phyloP scores from a whole-genome alignment of 2,113 vertebrate species.

The Macrotus californicus region DNA sequence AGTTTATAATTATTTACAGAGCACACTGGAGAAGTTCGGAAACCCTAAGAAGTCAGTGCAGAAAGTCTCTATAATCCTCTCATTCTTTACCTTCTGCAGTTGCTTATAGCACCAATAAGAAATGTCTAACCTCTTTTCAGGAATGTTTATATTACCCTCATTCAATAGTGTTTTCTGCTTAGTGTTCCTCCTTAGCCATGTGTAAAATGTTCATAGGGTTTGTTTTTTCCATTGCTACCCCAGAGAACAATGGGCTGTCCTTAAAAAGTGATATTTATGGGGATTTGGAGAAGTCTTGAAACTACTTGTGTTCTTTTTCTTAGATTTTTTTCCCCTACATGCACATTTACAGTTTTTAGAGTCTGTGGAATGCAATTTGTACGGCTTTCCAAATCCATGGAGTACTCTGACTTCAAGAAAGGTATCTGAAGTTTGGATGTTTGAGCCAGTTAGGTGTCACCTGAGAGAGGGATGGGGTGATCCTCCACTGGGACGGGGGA shows the following conservation, averaged over 20 bases:
- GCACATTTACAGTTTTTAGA: neutral
- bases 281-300: neutral
- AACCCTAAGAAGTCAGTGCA: neutral
- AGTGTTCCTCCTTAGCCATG: neutral
- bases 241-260: neutral
- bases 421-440: neutral
- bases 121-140: constrained; percentile 2
- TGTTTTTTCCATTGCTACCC: neutral
- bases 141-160: neutral
- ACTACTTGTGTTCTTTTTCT: neutral
- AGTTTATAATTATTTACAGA: neutral
- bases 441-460: neutral
- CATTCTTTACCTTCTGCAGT: neutral
- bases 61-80: neutral
- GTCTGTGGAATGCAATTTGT: neutral
- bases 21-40: neutral
- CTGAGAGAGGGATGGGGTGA: neutral
- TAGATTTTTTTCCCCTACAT: neutral
- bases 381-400: neutral
- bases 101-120: neutral
- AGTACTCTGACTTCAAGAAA: neutral
- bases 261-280: neutral
- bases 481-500: neutral
- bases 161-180: neutral
- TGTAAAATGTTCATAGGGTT: neutral